Conservation (phyloP, 2,888 invertebrate genomes). For the Nezara viridula region DNA sequence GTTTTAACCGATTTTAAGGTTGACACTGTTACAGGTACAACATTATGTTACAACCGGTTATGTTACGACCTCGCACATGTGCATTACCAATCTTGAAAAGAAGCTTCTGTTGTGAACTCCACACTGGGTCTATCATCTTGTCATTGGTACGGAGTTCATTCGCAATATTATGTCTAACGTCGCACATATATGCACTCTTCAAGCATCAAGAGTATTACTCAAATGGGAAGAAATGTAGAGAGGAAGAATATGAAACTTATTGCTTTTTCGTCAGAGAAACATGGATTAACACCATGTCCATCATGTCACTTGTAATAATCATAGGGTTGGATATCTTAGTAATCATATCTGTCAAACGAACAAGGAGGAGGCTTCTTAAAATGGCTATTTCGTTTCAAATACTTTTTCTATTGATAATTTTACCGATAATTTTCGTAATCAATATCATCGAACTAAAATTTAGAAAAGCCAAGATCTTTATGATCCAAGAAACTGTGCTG, state of each 20-base stretch:
- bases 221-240: neutral
- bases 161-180: neutral
- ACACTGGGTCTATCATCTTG: neutral
- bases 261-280: neutral
- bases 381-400: neutral
- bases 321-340: neutral
- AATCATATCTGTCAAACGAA: neutral
- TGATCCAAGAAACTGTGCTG: neutral
- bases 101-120: conserved; percentile 6
- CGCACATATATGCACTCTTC: neutral
- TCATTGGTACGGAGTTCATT: neutral
- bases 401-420: neutral
- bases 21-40: neutral
- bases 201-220: neutral
- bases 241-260: neutral
- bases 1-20: too few species aligned
- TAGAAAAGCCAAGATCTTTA: neutral
- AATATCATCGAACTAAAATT: neutral
- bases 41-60: too few species aligned
- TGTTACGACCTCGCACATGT: neutral
- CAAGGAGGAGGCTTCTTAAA: neutral
- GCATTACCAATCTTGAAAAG: neutral
- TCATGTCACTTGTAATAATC: neutral
- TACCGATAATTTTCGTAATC: neutral
- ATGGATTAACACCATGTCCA: neutral